Evolutionary conservation across 2,113 vertebrate genomes (phyloP).

Genomic region (Chaetura pelagica): DNA sequence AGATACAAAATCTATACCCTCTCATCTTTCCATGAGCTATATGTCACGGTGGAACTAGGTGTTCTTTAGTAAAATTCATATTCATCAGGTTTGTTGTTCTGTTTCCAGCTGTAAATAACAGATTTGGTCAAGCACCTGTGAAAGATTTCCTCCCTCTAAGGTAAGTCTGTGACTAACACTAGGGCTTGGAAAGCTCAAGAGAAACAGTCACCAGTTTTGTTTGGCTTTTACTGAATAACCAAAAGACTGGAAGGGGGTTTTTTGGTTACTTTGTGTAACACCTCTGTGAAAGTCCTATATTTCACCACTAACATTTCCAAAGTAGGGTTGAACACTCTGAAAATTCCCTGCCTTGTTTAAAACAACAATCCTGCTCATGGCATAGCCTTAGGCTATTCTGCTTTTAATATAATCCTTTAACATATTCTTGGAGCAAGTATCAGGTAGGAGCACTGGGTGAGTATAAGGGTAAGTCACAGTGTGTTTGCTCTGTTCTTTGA

Average conservation of each 20-base stretch:
- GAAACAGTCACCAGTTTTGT: background rate
- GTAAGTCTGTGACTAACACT: background rate
- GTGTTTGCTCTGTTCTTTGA: background rate
- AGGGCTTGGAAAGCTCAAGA: background rate
- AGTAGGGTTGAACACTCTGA: background rate
- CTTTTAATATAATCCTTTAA: background rate
- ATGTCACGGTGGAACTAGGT: background rate
- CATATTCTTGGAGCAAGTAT: background rate
- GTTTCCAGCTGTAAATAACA: background rate
- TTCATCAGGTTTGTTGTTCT: background rate
- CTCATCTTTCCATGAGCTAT: background rate
- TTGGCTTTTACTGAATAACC: background rate
- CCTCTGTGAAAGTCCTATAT: background rate
- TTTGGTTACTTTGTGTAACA: background rate
- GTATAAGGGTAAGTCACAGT: background rate
- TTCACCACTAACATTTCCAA: background rate
- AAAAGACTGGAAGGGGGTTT: background rate
- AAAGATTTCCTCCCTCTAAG: background rate
- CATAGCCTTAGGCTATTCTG: background rate
- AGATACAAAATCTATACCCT: background rate
- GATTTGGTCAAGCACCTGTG: background rate
- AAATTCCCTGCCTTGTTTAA: background rate
- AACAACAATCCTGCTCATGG: background rate
- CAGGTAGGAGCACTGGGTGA: background rate
- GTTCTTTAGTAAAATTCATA: background rate